These are phyloP conservation scores for Drosophila vallismaia DNA, from an alignment of 2,888 invertebrate species.

Conservation along the genomic window DNA sequence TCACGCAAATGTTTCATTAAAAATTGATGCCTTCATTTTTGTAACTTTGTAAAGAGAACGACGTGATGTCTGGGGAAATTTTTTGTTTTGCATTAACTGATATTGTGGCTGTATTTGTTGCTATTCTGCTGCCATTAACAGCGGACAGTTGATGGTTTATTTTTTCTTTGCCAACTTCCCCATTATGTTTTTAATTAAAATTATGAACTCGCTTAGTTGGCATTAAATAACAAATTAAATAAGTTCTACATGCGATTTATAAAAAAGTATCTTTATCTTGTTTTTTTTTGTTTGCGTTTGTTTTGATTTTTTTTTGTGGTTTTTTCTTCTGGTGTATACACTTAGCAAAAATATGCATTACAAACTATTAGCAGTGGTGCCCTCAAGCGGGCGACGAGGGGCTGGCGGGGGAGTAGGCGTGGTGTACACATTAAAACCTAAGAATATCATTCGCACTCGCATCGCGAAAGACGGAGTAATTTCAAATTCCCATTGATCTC, in stretches of 20 bases:
- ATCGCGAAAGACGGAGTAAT: slow-evolving; percentile 10
- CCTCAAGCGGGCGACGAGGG: slow-evolving; percentile 27
- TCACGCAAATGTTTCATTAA: slow-evolving; percentile 71
- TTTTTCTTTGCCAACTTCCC: slow-evolving; percentile 35
- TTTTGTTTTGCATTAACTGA: slow-evolving; percentile 9
- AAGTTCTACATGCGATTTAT: slow-evolving; percentile 54
- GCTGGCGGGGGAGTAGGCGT: slow-evolving; percentile 22
- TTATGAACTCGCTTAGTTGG: slow-evolving; percentile 73
- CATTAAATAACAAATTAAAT: slow-evolving; percentile 77
- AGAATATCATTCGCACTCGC: slow-evolving; percentile 43
- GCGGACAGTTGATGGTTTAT: slow-evolving; percentile 26
- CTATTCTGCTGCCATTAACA: slow-evolving; percentile 33
- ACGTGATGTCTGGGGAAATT: slow-evolving; percentile 35
- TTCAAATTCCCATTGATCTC: background rate
- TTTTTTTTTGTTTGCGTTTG: slow-evolving; percentile 20
- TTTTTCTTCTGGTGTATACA: slow-evolving; percentile 62
- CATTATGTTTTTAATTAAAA: slow-evolving; percentile 60
- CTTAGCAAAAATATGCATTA: slow-evolving; percentile 69
- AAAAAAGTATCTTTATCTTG: slow-evolving; percentile 33
- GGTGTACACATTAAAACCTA: slow-evolving; percentile 49
- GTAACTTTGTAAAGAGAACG: slow-evolving; percentile 46
- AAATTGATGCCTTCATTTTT: slow-evolving; percentile 62
- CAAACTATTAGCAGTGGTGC: slow-evolving; percentile 54
- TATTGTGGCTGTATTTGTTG: slow-evolving; percentile 15
- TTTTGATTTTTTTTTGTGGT: slow-evolving; percentile 28